Base-by-base conservation (phyloP, 1,140 invertebrate genomes). In the Rhagoletis pomonella region DNA sequence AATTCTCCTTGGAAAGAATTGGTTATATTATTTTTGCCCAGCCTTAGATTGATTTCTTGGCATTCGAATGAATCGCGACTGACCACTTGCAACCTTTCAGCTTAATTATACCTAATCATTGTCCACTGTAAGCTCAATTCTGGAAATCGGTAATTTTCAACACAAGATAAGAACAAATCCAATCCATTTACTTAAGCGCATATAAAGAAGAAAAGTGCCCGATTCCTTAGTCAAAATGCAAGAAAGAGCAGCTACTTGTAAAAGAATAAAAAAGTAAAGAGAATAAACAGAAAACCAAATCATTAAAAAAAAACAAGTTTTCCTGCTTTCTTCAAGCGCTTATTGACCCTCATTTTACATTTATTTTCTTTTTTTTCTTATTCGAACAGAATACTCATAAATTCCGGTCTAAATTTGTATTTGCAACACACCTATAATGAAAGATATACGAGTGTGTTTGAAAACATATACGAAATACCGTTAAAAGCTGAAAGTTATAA, bases 381-480 rank as follows among this genome's bases (percentile, higher is more conserved):
- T 62, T 7, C 12, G n/a, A 17, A 73, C 9, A 73, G 67, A 14
- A 47, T 29, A 29, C 44, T 73, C 44, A 73, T 73, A 44, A 73
- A 73, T 73, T 73, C 42, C 67, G 67, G 67, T 73, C 42, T 42
- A 73, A 47, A 73, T 73, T 73, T 73, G 44, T n/a, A 73, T 44
- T 73, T 73, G 44, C 67, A 73, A 44, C 67, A 73, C 67, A 6
- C 12, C 6, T 14, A 73, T 73, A 73, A 47, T 39, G 67, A 17
- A 73, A 73, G 67, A 73, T 73, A 47, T 17, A 44, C 4, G 42
- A 44, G 67, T 73, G 42, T 42, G 67, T 73, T 44, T 42, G 39
- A 47, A 9, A 47, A 17, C 14, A 73, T 29, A 65, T n/a, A 29
- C 5, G 29, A 73, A 73, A 73, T 39, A 73, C 67, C 42, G 67